Conservation (phyloP, 2,797 vertebrate species). For the Enteromius trimaculatus region DNA sequence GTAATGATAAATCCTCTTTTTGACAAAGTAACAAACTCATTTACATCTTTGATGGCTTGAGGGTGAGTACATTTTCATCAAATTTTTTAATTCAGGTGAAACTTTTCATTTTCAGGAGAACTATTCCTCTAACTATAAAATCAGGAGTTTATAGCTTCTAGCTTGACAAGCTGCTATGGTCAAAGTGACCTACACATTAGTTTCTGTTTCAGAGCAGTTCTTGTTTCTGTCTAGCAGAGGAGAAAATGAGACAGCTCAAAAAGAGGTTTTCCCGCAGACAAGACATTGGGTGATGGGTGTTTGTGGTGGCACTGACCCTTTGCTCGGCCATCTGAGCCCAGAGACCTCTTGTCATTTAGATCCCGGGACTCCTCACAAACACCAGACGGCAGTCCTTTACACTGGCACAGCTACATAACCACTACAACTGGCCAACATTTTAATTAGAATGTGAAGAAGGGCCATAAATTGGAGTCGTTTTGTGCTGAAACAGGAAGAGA, state of each 20-base stretch:
- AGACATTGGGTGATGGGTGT: constrained; percentile 35
- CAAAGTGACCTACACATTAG: neutral
- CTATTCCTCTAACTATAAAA: neutral
- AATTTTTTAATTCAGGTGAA: too few relatives aligned
- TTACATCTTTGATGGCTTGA: neutral
- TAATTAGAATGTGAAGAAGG: constrained; percentile 58
- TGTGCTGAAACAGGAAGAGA: constrained; percentile 55
- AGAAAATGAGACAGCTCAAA: constrained; percentile 2
- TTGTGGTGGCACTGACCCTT: constrained; percentile 41
- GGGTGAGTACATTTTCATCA: neutral
- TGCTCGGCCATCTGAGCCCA: constrained; percentile 38
- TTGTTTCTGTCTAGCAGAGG: constrained; percentile 1
- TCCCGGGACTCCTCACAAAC: constrained; percentile 61
- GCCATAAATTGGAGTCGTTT: constrained; percentile 58
- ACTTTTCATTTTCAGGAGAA: neutral
- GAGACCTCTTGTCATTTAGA: constrained; percentile 65
- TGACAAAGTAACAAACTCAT: neutral
- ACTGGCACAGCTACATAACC: constrained; percentile 56
- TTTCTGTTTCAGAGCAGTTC: neutral
- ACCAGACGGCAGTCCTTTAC: constrained; percentile 62
- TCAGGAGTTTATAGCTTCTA: neutral
- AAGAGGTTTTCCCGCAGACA: constrained; percentile 10
- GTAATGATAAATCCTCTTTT: neutral
- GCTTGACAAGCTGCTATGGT: neutral
- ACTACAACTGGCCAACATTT: constrained; percentile 60